Evolutionary conservation across 1,140 invertebrate genomes (phyloP).

Genomic region (Neotoxoptera formosana): DNA sequence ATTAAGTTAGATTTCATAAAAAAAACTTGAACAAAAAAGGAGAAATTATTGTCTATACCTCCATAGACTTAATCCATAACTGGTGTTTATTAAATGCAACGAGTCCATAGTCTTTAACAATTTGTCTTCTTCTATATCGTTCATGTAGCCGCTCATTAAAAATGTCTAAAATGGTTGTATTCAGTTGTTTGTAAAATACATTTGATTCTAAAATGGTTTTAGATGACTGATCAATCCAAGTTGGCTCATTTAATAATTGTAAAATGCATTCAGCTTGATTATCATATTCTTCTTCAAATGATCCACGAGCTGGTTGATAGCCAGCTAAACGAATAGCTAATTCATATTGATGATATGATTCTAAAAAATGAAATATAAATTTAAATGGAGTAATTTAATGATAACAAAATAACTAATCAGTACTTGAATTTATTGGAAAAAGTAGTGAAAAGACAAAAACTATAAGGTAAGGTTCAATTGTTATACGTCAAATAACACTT

Average conservation of each 20-base stretch:
- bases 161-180: conserved; percentile 52
- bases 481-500: background rate
- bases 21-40: background rate
- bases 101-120: conserved; percentile 81
- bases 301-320: conserved; percentile 47
- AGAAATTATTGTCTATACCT: conserved; percentile 64
- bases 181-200: conserved; percentile 37
- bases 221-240: conserved; percentile 1
- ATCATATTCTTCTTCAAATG: conserved; percentile 56
- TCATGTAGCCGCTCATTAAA: conserved; percentile 79
- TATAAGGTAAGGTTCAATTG: background rate
- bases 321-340: conserved; percentile 47
- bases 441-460: background rate
- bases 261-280: conserved; percentile 46
- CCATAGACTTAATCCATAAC: conserved; percentile 72
- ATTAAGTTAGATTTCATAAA: conserved; percentile 42
- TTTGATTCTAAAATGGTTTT: conserved; percentile 49
- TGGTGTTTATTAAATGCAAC: conserved; percentile 74
- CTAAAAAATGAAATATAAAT: background rate
- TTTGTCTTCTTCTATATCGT: conserved; percentile 73
- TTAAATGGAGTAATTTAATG: background rate
- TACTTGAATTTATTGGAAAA: background rate
- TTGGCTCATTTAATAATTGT: conserved; percentile 43
- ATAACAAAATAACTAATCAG: background rate
- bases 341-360: conserved; percentile 46